A percentile compares a stretch with the other conserved stretches of the same genome.
Evolutionary conservation across 2,888 invertebrate genomes (phyloP).

Genomic region (Selenia dentaria): DNA sequence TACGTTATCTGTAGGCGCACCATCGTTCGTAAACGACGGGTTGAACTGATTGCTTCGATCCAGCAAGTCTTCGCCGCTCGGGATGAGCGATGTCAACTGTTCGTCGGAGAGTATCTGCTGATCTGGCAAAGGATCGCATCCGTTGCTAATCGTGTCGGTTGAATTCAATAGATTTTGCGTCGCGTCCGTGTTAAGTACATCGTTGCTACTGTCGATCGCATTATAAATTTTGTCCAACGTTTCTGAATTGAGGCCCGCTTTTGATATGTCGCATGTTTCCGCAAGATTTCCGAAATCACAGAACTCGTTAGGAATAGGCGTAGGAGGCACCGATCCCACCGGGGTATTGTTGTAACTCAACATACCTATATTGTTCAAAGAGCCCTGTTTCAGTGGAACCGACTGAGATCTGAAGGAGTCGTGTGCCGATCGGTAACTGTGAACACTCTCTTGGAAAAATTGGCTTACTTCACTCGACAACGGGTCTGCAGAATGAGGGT

Average conservation of each 20-base stretch:
- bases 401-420: conserved; percentile 89
- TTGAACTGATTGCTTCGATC: conserved; percentile 61
- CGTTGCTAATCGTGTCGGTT: conserved; percentile 62
- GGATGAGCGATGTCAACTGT: conserved; percentile 69
- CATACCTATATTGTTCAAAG: conserved; percentile 68
- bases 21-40: conserved; percentile 59
- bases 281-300: conserved; percentile 88
- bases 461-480: conserved; percentile 86
- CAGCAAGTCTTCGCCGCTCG: conserved; percentile 62
- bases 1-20: conserved; percentile 58
- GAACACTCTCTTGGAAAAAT: conserved; percentile 81
- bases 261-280: conserved; percentile 82
- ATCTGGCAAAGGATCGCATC: conserved; percentile 67
- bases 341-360: conserved; percentile 81
- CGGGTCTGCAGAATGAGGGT: conserved; percentile 76
- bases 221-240: conserved; percentile 88
- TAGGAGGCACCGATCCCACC: conserved; percentile 87
- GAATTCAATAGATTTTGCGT: conserved; percentile 59
- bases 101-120: conserved; percentile 68
- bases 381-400: conserved; percentile 88
- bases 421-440: conserved; percentile 66
- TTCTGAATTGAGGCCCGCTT: conserved; percentile 82
- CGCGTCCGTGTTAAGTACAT: conserved; percentile 63
- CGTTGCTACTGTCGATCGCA: conserved; percentile 83
- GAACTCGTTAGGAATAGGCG: conserved; percentile 89